Conservation (phyloP, 2,888 invertebrate species). For the Chrysina gloriosa region DNA sequence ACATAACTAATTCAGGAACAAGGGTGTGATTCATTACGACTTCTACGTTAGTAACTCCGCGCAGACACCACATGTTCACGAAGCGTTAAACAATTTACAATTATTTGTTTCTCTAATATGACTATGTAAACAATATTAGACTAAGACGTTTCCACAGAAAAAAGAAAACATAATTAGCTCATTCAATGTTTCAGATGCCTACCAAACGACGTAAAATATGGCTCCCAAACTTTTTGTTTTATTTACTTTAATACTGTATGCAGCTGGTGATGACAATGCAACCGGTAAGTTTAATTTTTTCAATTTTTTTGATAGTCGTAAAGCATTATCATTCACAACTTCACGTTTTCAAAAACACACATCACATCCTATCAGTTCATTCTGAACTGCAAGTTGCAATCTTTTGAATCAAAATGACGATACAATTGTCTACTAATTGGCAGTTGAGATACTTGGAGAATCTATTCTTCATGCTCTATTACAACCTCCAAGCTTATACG, state of each 20-base stretch:
- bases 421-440: too few species aligned
- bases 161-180: background rate
- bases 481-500: too few species aligned
- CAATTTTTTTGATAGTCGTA: background rate
- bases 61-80: background rate
- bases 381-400: too few species aligned
- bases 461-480: too few species aligned
- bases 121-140: background rate
- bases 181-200: constrained; percentile 20
- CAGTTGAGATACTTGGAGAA: too few species aligned
- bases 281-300: background rate
- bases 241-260: constrained; percentile 14
- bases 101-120: background rate
- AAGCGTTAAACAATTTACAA: constrained; percentile 7
- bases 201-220: constrained; percentile 24
- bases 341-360: too few species aligned
- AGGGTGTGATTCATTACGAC: background rate
- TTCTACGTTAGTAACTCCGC: background rate
- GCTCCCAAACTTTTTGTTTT: constrained; percentile 3
- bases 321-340: too few species aligned
- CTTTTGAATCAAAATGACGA: too few species aligned
- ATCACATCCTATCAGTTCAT: too few species aligned
- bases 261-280: background rate
- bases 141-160: background rate
- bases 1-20: too few species aligned